phyloP scores from a whole-genome alignment of 2,888 invertebrate species.

The Taphrorychus bicolor region DNA sequence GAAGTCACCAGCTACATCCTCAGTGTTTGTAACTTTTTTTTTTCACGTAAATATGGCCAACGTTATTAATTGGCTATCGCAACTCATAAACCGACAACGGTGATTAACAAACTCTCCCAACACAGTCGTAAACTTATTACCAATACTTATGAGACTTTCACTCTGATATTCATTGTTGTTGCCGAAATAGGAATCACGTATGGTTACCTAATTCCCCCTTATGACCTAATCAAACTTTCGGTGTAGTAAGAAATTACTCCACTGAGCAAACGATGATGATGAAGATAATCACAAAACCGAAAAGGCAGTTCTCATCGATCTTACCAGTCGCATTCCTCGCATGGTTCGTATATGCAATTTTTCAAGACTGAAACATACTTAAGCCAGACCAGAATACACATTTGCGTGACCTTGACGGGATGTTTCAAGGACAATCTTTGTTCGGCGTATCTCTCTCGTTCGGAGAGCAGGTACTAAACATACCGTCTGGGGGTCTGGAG shows the following conservation, averaged over 20 bases:
- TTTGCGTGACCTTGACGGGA: conserved; percentile 26
- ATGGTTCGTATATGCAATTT: conserved; percentile 25
- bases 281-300: neutral
- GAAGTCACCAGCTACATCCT: too few relatives aligned
- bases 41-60: too few relatives aligned
- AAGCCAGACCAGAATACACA: conserved; percentile 32
- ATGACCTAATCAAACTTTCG: neutral
- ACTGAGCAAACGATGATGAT: neutral
- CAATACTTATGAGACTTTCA: too few relatives aligned
- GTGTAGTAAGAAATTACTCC: neutral
- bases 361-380: conserved; percentile 25
- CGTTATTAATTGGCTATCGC: too few relatives aligned
- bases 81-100: too few relatives aligned
- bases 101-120: too few relatives aligned
- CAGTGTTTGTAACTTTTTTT: too few relatives aligned
- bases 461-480: conserved; percentile 38
- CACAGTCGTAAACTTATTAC: too few relatives aligned
- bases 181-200: neutral
- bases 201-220: neutral
- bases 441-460: conserved; percentile 35
- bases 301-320: neutral
- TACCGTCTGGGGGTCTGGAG: conserved; percentile 29
- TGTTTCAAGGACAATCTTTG: conserved; percentile 41
- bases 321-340: conserved; percentile 3
- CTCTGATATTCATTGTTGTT: neutral